Conservation (phyloP, 2,797 vertebrate species). For the Buphagus erythrorhynchus region DNA sequence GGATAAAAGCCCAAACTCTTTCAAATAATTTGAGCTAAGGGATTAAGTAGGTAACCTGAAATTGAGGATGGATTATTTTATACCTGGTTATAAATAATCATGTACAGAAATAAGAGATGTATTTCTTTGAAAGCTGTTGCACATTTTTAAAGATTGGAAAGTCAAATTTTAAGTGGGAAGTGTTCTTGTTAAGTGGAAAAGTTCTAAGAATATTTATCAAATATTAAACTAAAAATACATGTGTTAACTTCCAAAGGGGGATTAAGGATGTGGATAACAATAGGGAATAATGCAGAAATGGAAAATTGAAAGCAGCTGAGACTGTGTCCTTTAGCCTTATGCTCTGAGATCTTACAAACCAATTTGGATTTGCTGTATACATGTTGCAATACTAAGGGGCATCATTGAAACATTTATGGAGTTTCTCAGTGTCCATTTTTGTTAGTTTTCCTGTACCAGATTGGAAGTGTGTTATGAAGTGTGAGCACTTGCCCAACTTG, state of each 20-base stretch:
- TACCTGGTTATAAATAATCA: constrained; percentile 1
- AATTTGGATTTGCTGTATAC: neutral
- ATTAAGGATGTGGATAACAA: neutral
- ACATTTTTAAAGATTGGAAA: neutral
- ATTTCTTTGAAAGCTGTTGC: neutral
- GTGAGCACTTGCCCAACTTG: neutral
- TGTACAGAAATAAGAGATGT: neutral
- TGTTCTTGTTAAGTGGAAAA: neutral
- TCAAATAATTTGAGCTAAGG: constrained; percentile 34
- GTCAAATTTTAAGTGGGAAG: neutral
- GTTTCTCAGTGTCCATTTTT: neutral
- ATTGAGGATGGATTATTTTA: constrained; percentile 27
- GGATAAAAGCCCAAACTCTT: constrained; percentile 23
- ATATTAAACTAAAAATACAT: neutral
- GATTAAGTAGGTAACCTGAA: constrained; percentile 33
- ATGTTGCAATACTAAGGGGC: neutral
- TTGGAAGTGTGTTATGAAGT: neutral
- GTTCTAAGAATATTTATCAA: neutral
- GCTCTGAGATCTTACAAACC: neutral
- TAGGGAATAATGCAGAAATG: neutral
- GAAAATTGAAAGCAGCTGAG: constrained; percentile 1
- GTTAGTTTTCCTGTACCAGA: neutral
- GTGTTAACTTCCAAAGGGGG: neutral
- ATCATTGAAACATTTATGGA: neutral
- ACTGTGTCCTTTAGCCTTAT: neutral